These are phyloP conservation scores for Benitochromis conjunctus DNA, from an alignment of 2,113 vertebrate species.

Conservation along the genomic window DNA sequence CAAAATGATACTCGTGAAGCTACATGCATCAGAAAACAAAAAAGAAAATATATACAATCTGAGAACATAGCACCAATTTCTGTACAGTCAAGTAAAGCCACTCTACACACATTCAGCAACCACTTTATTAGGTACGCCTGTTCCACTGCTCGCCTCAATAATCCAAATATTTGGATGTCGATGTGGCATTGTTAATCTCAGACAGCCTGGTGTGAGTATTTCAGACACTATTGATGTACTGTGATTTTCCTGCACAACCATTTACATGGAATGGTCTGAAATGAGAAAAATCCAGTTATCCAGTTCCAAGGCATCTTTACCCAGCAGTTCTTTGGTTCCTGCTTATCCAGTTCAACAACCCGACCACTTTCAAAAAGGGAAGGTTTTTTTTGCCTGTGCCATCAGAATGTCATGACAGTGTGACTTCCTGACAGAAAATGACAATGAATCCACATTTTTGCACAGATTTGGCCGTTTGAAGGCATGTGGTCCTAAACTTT, in stretches of 20 bases:
- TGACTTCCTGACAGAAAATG: too few relatives aligned
- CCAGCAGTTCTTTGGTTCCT: neutral
- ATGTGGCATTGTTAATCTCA: neutral
- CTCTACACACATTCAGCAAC: neutral
- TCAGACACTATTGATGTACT: too few relatives aligned
- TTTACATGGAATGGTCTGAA: neutral
- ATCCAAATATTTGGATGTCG: neutral
- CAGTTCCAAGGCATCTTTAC: neutral
- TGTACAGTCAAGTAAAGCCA: neutral
- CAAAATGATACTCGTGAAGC: neutral
- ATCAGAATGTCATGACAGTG: too few relatives aligned
- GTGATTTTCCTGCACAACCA: neutral
- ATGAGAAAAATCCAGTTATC: neutral
- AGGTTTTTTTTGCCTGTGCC: too few relatives aligned
- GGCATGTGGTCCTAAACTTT: neutral
- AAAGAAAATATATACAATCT: neutral
- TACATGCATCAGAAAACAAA: neutral
- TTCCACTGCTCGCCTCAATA: neutral
- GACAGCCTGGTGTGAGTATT: neutral
- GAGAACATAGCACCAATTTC: neutral
- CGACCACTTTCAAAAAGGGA: too few relatives aligned
- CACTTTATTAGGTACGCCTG: neutral
- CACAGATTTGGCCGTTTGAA: rapidly evolving
- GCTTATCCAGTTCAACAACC: too few relatives aligned
- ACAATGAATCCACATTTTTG: neutral